Evolutionary conservation across 2,888 invertebrate species (phyloP), one percentile per base, ranked within the genome.

Genomic region (Melangyna quadrimaculata): DNA sequence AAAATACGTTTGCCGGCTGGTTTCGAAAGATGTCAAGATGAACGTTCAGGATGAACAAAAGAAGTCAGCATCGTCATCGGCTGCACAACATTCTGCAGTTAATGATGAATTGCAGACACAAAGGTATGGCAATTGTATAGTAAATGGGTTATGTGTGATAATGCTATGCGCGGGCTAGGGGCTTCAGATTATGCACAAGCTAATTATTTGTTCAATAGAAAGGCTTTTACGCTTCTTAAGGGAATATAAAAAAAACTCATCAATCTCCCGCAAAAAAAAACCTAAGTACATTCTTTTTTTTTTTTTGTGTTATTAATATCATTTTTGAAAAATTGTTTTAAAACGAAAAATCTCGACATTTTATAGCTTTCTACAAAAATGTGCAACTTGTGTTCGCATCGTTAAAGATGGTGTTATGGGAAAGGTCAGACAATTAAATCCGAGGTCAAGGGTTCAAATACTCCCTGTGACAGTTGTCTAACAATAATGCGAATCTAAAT

Each of bases 1-100:
- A 4, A 88, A 88, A 67, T 88, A 88, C 59, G 83, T 88, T 22
- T 88, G 88, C 45, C 61, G 88, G 32, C 63, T 88, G 59, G 80
- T 88, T 9, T 72, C 87, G 7, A 84, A 78, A 48, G 87, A 88
- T 61, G 59, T 88, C 14, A 88, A 88, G 35, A 81, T 88, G 87
- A 88, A 88, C 55, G 82, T 86, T 67, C 87, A 87, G 22, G 88
- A 88, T 6, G 88, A 88, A 7, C 86, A 88, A 59, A 87, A 87
- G 51, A 87, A 88, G 67, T 32, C 48, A 32, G 45, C 61, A 17
- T 40, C 32, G 67, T 32, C 48, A 32, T 37, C 61, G 14, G 51
- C 32, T 40, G 37, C 48, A 29, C 81, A 55, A 27, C 78, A 53
- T 35, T 32, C 70, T 22, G 43, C 80, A 29, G 32, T 22, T 5